Conservation (phyloP, 1,140 invertebrate genomes). For the Drosophila parabipectinata region DNA sequence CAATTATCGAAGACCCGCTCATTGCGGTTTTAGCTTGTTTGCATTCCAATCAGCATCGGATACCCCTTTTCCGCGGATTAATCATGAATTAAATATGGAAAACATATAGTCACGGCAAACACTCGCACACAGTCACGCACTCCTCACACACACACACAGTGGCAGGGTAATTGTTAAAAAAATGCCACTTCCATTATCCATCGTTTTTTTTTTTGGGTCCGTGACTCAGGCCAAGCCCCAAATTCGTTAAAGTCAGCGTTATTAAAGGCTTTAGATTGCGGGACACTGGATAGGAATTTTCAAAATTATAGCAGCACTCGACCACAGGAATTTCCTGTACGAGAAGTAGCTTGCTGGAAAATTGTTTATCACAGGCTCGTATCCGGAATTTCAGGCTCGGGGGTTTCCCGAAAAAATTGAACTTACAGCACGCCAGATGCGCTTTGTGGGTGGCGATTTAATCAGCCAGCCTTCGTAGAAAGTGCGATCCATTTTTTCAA, state of each 20-base stretch:
- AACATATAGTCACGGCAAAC: slow-evolving; percentile 54
- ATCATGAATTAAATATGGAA: slow-evolving; percentile 75
- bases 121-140: slow-evolving; percentile 40
- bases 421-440: slow-evolving; percentile 95
- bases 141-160: slow-evolving; percentile 33
- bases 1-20: slow-evolving; percentile 28
- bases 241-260: slow-evolving; percentile 30
- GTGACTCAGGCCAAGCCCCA: slow-evolving; percentile 52
- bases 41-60: slow-evolving; percentile 63
- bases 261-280: slow-evolving; percentile 42
- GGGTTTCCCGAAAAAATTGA: neutral
- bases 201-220: slow-evolving; percentile 44
- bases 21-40: slow-evolving; percentile 69
- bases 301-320: slow-evolving; percentile 49
- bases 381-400: neutral
- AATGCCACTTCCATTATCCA: slow-evolving; percentile 61
- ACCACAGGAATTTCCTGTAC: slow-evolving; percentile 22
- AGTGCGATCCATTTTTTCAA: slow-evolving; percentile 85
- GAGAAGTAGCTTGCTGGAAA: neutral
- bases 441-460: slow-evolving; percentile 95
- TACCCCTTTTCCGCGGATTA: slow-evolving; percentile 54
- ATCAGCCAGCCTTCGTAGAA: slow-evolving; percentile 95
- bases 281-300: slow-evolving; percentile 26
- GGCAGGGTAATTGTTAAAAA: slow-evolving; percentile 64
- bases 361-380: slow-evolving; percentile 5